These are phyloP conservation scores for Eurytoma adleriae DNA, from an alignment of 2,888 invertebrate species.

Conservation along the genomic window DNA sequence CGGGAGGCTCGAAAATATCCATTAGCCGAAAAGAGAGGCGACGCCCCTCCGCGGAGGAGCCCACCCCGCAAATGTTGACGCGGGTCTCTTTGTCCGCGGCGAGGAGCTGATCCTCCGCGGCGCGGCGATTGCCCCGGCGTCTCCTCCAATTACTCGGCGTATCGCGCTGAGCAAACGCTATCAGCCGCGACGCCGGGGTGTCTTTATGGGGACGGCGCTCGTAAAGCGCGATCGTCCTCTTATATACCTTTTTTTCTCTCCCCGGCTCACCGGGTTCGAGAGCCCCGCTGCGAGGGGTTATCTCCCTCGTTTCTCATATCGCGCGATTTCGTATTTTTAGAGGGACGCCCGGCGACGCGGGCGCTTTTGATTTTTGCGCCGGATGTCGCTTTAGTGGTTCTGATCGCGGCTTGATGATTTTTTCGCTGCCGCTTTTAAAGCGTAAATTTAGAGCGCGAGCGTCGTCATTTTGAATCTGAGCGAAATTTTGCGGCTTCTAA, in stretches of 20 bases:
- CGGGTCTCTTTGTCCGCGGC: not conserved
- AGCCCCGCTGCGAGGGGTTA: no score
- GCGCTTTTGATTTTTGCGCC: not conserved
- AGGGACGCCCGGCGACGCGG: not conserved
- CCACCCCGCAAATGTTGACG: slow-evolving; percentile 44
- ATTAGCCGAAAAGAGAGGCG: slow-evolving; percentile 28
- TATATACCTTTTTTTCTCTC: not conserved
- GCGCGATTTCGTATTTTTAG: slow-evolving; percentile 15
- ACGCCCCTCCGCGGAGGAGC: not conserved
- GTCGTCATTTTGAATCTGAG: no score
- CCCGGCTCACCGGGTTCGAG: not conserved
- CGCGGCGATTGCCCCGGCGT: not conserved
- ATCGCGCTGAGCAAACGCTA: slow-evolving; percentile 37
- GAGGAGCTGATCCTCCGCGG: not conserved
- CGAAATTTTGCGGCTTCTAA: no score
- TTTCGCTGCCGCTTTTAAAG: no score
- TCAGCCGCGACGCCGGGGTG: slow-evolving; percentile 19
- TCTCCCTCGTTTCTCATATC: not conserved
- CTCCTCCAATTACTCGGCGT: slow-evolving; percentile 46
- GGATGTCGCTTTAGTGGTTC: no score
- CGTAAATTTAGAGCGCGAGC: no score
- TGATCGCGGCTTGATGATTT: no score
- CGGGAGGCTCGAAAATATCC: no score
- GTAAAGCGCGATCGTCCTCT: slow-evolving; percentile 25
- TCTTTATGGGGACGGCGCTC: slow-evolving; percentile 32